These are phyloP conservation scores for Pelvicachromis taeniatus DNA, from an alignment of 2,113 vertebrate species.

Conservation along the genomic window DNA sequence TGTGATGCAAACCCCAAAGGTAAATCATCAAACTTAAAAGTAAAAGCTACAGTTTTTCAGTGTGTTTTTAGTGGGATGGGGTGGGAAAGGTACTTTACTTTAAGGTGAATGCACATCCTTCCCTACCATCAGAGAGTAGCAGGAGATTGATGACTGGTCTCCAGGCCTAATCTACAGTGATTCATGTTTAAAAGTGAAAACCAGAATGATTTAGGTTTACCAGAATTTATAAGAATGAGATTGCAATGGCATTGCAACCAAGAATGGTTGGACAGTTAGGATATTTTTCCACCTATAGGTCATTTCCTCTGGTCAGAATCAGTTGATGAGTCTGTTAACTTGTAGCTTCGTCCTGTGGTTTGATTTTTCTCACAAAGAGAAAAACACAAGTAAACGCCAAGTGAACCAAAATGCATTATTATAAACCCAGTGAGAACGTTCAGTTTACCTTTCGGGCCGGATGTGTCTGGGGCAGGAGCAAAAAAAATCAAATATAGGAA, in stretches of 20 bases:
- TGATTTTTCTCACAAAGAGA: not conserved
- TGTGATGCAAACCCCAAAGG: no score
- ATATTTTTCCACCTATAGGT: not conserved
- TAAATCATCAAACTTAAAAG: no score
- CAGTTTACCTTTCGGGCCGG: not conserved
- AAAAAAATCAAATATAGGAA: not conserved
- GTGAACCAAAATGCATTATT: not conserved
- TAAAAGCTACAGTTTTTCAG: no score
- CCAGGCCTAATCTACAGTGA: not conserved
- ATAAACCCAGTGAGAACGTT: not conserved
- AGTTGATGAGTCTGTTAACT: not conserved
- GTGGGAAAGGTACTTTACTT: not conserved
- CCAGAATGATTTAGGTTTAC: not conserved
- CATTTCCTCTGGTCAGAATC: not conserved
- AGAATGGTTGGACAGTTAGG: not conserved
- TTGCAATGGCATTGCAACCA: not conserved
- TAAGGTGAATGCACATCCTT: not conserved
- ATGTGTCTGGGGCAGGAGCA: not conserved
- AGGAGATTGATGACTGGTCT: not conserved
- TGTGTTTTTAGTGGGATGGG: not conserved
- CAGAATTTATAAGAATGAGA: not conserved
- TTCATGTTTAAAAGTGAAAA: not conserved
- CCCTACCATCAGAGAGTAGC: not conserved
- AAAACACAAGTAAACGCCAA: not conserved
- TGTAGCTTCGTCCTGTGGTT: not conserved